These are phyloP conservation scores for Strongylocentrotus purpuratus DNA, from an alignment of 35 echinoderm and acorn worm genomes.

Conservation along the genomic window DNA sequence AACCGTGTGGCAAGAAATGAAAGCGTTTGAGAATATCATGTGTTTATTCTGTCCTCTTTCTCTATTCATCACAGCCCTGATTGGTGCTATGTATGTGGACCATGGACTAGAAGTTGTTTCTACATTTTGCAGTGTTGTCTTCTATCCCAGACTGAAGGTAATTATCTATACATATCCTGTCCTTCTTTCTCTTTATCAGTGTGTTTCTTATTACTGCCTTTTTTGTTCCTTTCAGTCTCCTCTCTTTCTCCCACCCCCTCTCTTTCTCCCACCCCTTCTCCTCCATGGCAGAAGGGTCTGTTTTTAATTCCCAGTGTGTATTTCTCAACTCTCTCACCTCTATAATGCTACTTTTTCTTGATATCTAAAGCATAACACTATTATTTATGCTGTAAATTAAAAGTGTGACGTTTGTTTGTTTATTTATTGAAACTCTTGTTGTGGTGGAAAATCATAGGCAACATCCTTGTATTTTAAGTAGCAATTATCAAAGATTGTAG, in stretches of 20 bases:
- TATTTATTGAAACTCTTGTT: background rate
- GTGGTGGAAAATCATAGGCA: background rate
- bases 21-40: background rate
- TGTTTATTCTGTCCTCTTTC: background rate
- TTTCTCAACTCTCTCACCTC: too few relatives aligned
- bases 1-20: too few relatives aligned
- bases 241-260: background rate
- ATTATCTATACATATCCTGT: background rate
- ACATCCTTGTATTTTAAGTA: background rate
- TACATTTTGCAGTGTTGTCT: constrained; percentile 83
- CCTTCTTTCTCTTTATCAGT: background rate
- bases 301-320: too few relatives aligned
- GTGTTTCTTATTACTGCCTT: background rate
- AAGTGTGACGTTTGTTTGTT: background rate
- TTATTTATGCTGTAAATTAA: background rate
- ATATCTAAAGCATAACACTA: too few relatives aligned
- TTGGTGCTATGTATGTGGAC: constrained; percentile 97
- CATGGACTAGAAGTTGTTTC: constrained; percentile 70
- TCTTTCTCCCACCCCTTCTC: background rate
- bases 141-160: constrained; percentile 90
- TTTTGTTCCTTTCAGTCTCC: background rate
- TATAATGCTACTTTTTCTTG: too few relatives aligned
- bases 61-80: constrained; percentile 68
- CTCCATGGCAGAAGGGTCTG: too few relatives aligned
- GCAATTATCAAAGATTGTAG: background rate